These are phyloP conservation scores for Sorex araneus DNA, from an alignment of 2,113 vertebrate species.

Conservation along the genomic window DNA sequence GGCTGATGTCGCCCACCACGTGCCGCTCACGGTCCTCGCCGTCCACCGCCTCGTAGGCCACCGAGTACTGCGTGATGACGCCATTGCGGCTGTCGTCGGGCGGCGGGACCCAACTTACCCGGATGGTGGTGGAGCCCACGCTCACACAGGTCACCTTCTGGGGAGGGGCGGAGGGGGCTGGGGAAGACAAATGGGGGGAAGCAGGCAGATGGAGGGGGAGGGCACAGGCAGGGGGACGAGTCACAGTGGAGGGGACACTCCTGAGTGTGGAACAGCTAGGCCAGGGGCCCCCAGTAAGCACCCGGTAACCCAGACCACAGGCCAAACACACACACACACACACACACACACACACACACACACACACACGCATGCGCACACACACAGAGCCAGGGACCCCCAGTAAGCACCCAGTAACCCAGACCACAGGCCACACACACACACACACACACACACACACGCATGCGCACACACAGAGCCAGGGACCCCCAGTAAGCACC, in stretches of 20 bases:
- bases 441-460: too few species aligned
- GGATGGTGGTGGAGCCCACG: constrained; percentile 96
- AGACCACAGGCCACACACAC: too few species aligned
- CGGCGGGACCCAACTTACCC: constrained; percentile 99
- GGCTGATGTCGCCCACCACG: constrained; percentile 94
- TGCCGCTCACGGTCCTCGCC: constrained; percentile 96
- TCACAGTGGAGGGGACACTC: constrained; percentile 49
- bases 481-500: background rate
- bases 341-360: background rate
- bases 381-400: background rate
- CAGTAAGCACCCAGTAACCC: too few species aligned
- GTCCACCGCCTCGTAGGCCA: constrained; percentile 88
- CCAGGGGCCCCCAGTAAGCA: constrained; percentile 23
- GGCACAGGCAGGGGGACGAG: constrained; percentile 83
- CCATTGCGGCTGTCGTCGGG: constrained; percentile 97
- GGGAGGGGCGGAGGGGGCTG: constrained; percentile 98
- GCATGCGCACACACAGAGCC: too few species aligned
- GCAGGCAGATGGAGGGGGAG: constrained; percentile 88
- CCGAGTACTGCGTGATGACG: constrained; percentile 97
- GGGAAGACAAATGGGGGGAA: constrained; percentile 93
- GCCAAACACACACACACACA: background rate
- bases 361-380: background rate
- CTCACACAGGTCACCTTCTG: constrained; percentile 96
- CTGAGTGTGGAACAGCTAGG: background rate
- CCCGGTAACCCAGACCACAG: background rate